Base-by-base conservation (phyloP, 2,797 vertebrate species). In the Danio albolineatus region DNA sequence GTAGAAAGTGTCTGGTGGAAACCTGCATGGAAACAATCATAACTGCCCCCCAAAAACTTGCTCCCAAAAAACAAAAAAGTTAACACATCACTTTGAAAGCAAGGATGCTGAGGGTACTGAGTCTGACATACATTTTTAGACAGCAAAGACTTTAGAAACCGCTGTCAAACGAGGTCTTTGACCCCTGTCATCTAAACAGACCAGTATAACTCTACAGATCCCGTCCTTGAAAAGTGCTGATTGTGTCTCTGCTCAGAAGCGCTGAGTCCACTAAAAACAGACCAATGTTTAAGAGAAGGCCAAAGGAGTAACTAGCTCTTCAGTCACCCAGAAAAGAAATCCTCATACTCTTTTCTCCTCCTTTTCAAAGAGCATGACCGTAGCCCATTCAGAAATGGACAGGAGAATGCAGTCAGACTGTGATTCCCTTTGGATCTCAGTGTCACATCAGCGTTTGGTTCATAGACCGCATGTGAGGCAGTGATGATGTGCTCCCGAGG, bases 171-270 rank as follows among this genome's bases (percentile, higher is more conserved):
- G 17, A 71, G 60, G 67, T 73, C 69, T 73, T 60, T 73, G 59
- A 49, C 59, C 78, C 53, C 84, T 85, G 84, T 85, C 87, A 86
- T 87, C 84, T 83, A 19, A 12, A 66, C 86, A 80, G 81, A 80
- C 75, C 84, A 76, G 85, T 82, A 84, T 85, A 85, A 90, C 87
- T 90, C 83, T 85, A 83, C 36, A 0, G 81, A 86, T 83, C 80
- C 1, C 80, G 90, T 90, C 89, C 91, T 89, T 87, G 84, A 89
- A 82, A 90, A 89, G 73, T 87, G 90, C 89, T 90, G 89, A 89
- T 87, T 87, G 82, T 91, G 87, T 87, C 83, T 76, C 46, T 79
- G 79, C 84, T 79, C 65, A 65, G 46, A 70, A 82, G 74, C 80
- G 87, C 89, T 82, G 86, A 86, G 85, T 79, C 72, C 76, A 84